These are phyloP conservation scores for Eptesicus fuscus DNA, from an alignment of 2,113 vertebrate genomes.

Conservation along the genomic window DNA sequence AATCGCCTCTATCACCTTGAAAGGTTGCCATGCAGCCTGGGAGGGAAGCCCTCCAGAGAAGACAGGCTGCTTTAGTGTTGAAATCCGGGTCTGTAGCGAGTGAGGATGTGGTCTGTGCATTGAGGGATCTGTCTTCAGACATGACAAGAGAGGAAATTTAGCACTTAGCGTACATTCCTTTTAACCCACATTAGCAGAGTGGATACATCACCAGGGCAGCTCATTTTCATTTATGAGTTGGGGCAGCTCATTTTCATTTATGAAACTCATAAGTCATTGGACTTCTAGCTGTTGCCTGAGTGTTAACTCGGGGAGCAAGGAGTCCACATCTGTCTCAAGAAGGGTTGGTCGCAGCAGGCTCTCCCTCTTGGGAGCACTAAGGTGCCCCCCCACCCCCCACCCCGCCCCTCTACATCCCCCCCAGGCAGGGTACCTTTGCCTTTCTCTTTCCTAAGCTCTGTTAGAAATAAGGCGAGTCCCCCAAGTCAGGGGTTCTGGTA, in stretches of 20 bases:
- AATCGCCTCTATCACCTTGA: background rate
- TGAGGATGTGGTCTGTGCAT: too few species aligned
- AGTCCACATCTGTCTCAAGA: too few species aligned
- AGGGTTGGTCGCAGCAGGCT: background rate
- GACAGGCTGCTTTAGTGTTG: background rate
- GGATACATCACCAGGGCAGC: background rate
- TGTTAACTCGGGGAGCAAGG: too few species aligned
- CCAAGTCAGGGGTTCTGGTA: too few species aligned
- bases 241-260: background rate
- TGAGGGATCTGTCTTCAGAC: too few species aligned
- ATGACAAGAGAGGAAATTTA: background rate
- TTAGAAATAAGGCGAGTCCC: too few species aligned
- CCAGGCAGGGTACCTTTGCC: background rate
- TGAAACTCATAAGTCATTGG: background rate
- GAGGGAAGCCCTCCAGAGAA: background rate
- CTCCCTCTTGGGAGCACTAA: background rate
- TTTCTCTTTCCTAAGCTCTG: background rate
- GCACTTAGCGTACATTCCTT: background rate
- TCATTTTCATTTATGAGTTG: background rate
- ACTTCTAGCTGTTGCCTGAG: background rate
- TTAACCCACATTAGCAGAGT: background rate
- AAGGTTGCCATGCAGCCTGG: background rate
- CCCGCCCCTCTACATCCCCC: too few species aligned
- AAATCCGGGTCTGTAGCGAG: fast-evolving
- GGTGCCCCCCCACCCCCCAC: background rate